Base-by-base conservation (phyloP, 1,140 invertebrate genomes). In the Uloborus diversus region DNA sequence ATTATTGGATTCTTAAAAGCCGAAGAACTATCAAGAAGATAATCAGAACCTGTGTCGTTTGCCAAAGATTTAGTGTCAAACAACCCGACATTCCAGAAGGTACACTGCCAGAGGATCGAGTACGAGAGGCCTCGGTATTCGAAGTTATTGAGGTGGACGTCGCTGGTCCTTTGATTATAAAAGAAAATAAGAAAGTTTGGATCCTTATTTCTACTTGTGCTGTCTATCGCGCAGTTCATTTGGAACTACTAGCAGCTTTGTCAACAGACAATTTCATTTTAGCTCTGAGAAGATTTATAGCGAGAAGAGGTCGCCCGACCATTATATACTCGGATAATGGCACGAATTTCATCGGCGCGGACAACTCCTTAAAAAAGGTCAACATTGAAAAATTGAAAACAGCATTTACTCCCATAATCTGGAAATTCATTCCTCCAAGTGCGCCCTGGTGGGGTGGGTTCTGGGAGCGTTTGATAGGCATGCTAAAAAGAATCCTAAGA, bases 91-190 rank as follows among this genome's bases (percentile, higher is more conserved):
- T 35, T 14, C 23, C 35, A 4, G 25, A 27, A 28, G 49, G 37
- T 27, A n/a, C 33, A 1, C 66, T 86, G 33, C 85, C 85, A 14
- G 11, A 70, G 30, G 79, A 84, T 56, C 69, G 84, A 30, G 80
- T 85, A 1, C 66, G 69, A 27, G 84, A 84, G 27, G 82, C 84
- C 4, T n/a, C 32, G 14, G 80, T 81, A 5, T 86, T 86, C 75
- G 83, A 86, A 78, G 61, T 85, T 1, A 81, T 75, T 1, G 85
- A 84, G 0, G 78, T 86, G 23, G 84, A 86, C 79, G 81, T 86
- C n/a, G 83, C 85, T 3, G 85, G 85, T 9, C 85, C 85, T 13
- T 28, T 86, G 1, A 81, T 64, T 69, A 47, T 85, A 7, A 83
- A 83, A 62, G 82, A 81, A 25, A 14, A 14, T 7, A 62, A 9